These are phyloP conservation scores for Neomorphus geoffroyi DNA, from an alignment of 2,797 vertebrate species.

Conservation along the genomic window DNA sequence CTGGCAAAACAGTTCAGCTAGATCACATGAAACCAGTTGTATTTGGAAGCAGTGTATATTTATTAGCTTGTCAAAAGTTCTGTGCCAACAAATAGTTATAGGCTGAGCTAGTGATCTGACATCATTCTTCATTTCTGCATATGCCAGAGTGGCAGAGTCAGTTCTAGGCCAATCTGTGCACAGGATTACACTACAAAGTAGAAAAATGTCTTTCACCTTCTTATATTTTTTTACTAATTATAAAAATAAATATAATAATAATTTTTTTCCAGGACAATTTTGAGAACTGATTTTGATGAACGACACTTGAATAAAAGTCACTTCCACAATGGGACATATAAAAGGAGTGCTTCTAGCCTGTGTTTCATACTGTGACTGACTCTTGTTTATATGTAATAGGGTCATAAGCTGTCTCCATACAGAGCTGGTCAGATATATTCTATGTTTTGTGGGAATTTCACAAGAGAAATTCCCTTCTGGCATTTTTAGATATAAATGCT, in stretches of 20 bases:
- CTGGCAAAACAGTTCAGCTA: background rate
- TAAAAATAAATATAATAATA: background rate
- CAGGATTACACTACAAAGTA: background rate
- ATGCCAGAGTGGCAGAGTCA: background rate
- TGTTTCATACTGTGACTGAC: background rate
- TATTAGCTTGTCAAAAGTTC: background rate
- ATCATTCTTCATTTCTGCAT: background rate
- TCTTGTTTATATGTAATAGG: background rate
- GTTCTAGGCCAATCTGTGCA: background rate
- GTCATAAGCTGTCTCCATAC: background rate
- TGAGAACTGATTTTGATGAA: background rate
- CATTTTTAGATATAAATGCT: background rate
- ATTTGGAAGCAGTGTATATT: background rate
- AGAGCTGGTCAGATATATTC: background rate
- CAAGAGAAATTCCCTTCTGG: background rate
- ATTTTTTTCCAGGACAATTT: background rate
- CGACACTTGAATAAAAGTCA: background rate
- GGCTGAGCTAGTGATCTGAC: background rate
- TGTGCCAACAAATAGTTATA: background rate
- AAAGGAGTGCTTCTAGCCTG: background rate
- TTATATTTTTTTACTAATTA: background rate
- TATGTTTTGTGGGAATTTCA: background rate
- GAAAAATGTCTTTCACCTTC: background rate
- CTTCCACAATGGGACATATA: background rate
- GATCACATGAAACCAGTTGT: background rate